A percentile compares a stretch with the other conserved stretches of the same genome.
Evolutionary conservation across 2,888 invertebrate species (phyloP).

Genomic region (Criorhina ranunculi): DNA sequence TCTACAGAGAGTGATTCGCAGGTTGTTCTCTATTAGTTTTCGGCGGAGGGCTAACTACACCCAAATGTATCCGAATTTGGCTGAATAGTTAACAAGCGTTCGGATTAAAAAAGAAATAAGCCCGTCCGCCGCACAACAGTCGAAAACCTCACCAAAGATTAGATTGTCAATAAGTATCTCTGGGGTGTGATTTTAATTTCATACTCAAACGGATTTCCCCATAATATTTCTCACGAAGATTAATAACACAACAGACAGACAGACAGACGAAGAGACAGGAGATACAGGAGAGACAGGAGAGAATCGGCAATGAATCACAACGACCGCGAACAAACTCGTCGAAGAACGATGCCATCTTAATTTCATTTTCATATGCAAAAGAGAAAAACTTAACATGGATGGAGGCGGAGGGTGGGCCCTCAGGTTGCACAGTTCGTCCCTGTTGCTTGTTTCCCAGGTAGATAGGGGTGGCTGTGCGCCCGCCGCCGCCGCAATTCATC

Average conservation of each 20-base stretch:
- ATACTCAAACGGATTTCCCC: constrained; percentile 83
- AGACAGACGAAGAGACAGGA: constrained; percentile 8
- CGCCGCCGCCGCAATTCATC: constrained; percentile 66
- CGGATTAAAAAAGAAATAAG: constrained; percentile 35
- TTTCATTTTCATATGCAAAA: constrained; percentile 70
- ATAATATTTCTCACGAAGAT: constrained; percentile 75
- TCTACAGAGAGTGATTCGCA: constrained; percentile 71
- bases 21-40: constrained; percentile 26
- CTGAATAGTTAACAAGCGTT: constrained; percentile 68
- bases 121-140: not conserved
- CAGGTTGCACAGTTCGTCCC: constrained; percentile 2
- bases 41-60: constrained; percentile 22
- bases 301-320: constrained; percentile 59
- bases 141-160: constrained; percentile 32
- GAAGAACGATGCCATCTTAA: constrained; percentile 63
- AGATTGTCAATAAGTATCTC: constrained; percentile 78
- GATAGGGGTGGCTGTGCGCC: constrained; percentile 19
- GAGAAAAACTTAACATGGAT: constrained; percentile 45
- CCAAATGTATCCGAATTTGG: constrained; percentile 37
- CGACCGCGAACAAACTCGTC: constrained; percentile 42
- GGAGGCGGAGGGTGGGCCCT: constrained; percentile 21
- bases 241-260: constrained; percentile 64
- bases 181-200: constrained; percentile 85
- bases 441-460: constrained; percentile 46
- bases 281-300: not conserved